These are phyloP conservation scores for Argyra leucocephala DNA, from an alignment of 2,888 invertebrate species.

Conservation along the genomic window DNA sequence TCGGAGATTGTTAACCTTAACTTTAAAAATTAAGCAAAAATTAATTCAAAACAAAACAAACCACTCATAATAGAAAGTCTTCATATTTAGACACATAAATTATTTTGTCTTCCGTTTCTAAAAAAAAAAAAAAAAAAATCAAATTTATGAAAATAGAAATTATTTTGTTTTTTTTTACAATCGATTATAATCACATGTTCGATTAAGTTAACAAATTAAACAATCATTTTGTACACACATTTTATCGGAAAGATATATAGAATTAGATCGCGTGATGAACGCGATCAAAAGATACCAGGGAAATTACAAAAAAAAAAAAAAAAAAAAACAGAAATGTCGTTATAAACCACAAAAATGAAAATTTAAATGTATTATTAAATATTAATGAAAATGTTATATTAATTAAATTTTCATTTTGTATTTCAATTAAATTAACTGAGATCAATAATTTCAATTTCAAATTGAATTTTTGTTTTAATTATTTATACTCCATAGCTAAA, in stretches of 20 bases:
- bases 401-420: no score
- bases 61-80: background rate
- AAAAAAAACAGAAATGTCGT: no score
- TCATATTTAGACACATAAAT: background rate
- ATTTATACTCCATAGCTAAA: no score
- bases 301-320: no score
- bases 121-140: background rate
- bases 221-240: background rate
- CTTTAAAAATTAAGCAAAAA: background rate
- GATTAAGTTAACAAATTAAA: background rate
- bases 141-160: background rate
- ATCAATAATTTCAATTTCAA: no score
- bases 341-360: no score
- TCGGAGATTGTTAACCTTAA: background rate
- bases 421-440: no score
- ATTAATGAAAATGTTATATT: no score
- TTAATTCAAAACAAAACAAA: background rate
- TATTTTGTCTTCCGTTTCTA: background rate
- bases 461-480: no score
- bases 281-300: background rate
- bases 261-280: background rate
- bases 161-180: background rate
- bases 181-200: background rate
- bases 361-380: no score
- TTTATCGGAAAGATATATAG: background rate